A percentile compares a stretch with the other conserved stretches of the same genome.
These are phyloP conservation scores for Clarias platycephalus DNA, from an alignment of 2,797 vertebrate genomes.

Conservation along the genomic window DNA sequence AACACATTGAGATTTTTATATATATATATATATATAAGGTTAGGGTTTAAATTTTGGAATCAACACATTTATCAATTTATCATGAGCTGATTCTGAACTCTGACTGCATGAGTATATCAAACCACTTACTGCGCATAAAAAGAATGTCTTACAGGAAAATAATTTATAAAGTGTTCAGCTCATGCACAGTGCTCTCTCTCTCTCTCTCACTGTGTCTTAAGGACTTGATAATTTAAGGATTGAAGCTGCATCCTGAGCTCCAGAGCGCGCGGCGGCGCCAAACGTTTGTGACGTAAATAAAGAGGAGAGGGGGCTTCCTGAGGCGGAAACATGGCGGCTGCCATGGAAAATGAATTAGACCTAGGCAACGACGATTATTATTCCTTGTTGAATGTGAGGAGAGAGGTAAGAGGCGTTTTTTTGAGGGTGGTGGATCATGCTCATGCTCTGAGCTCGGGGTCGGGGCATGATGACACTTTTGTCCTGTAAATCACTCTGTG, in stretches of 20 bases:
- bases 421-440: background rate
- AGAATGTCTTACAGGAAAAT: background rate
- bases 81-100: background rate
- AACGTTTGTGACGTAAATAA: background rate
- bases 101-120: background rate
- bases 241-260: background rate
- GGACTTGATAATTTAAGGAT: background rate
- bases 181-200: background rate
- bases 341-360: constrained; percentile 84
- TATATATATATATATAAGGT: background rate
- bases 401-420: constrained; percentile 78
- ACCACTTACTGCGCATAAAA: background rate
- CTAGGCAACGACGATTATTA: constrained; percentile 92
- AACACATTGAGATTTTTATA: too few species aligned
- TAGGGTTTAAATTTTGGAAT: background rate
- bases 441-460: background rate
- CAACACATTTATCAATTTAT: background rate
- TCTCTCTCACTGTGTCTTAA: background rate
- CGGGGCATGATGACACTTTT: background rate
- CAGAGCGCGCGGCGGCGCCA: constrained; percentile 30
- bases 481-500: background rate
- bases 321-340: constrained; percentile 89
- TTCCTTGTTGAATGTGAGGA: constrained; percentile 89
- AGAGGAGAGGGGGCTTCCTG: constrained; percentile 1
- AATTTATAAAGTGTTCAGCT: background rate